Evolutionary conservation across 2,797 vertebrate genomes (phyloP).

Genomic region (Falco naumanni): DNA sequence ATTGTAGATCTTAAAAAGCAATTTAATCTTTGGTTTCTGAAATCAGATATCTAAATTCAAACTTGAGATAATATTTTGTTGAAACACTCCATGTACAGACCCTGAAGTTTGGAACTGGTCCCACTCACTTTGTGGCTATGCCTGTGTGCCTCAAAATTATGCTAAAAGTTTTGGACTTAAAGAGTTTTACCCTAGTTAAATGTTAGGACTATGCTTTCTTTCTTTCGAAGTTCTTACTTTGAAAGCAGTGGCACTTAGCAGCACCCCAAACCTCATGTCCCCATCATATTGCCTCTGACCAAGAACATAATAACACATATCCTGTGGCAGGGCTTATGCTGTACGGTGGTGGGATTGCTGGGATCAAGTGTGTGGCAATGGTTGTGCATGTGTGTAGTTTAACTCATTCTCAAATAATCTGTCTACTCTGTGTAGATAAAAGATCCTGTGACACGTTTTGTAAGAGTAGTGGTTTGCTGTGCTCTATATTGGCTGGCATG

Average conservation of each 20-base stretch:
- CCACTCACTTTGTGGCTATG: background rate
- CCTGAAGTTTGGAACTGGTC: background rate
- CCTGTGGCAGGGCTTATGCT: background rate
- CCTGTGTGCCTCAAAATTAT: background rate
- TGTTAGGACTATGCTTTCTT: background rate
- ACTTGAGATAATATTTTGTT: background rate
- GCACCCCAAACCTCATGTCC: background rate
- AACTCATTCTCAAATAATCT: background rate
- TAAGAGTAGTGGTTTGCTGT: background rate
- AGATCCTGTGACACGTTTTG: background rate
- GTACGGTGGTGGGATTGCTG: rapidly evolving
- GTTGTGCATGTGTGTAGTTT: background rate
- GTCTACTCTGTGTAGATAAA: background rate
- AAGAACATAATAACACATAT: background rate
- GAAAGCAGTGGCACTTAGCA: background rate
- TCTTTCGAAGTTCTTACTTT: background rate
- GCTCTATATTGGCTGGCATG: background rate
- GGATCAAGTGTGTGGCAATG: rapidly evolving
- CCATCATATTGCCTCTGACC: background rate
- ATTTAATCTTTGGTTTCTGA: background rate
- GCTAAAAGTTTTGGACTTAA: background rate
- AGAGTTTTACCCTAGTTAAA: background rate
- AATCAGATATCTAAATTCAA: background rate
- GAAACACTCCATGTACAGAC: rapidly evolving
- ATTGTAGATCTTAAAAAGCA: background rate